Evolutionary conservation across 2,888 invertebrate genomes (phyloP), one percentile per base, ranked within the genome.

Genomic region (Caenorhabditis angaria): DNA sequence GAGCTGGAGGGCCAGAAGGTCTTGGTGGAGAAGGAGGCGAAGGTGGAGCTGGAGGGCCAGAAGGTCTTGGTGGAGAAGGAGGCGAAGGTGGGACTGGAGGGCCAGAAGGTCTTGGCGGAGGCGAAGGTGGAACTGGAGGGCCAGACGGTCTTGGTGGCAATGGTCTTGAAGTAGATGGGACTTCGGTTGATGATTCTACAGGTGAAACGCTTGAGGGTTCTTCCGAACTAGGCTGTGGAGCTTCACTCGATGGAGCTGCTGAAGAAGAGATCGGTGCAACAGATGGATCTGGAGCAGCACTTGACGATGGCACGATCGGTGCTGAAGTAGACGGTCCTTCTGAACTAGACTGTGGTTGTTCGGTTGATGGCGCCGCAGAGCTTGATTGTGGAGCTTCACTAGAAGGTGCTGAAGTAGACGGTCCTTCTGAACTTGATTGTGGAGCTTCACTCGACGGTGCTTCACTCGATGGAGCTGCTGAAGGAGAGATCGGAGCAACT

Each of bases 361-460:
- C 10, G 32, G 6, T 32, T 2, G 41, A 41, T 41, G 41, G 41
- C 3, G 41, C 41, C 5, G 18, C 41, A 12, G 41, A 32, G 32
- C 32, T 41, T 5, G 41, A 5, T 41, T 12, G 41, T 10, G 6
- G 14, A 3, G 41, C 41, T 18, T 12, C 32, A 14, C 10, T 41
- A 18, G 41, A 41, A 18, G 41, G 41, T 18, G 54, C 54, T 3
- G 54, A 10, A 3, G 28, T 27, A 3, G 54, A 4, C 14, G 54
- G 25, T 54, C 24, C 29, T 62, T 64, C 14, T 4, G 58, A 20
- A 61, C 28, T 28, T n/a, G 63, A 35, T 58, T 25, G 28, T 10
- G 29, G 22, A 55, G 53, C 41, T 68, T 35, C 22, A 22, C 48
- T 47, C 48, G 68, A 8, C n/a, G 41, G 53, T n/a, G 57, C 55